Base-by-base conservation (phyloP, 2,888 invertebrate genomes). In the Drosophila tanythrix region DNA sequence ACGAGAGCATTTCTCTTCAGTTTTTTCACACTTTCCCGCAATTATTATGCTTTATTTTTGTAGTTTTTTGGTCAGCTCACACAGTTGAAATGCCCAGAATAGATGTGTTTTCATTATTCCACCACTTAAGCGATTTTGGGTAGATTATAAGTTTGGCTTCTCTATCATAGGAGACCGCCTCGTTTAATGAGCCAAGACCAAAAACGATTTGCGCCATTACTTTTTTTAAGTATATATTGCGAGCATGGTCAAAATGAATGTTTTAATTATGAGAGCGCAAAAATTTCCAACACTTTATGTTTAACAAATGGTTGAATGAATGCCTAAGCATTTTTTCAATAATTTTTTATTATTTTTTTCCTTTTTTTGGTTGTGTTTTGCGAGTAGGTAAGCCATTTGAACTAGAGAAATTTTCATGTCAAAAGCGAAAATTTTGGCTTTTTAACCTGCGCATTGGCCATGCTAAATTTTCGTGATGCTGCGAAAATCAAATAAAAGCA, bases 381-480 rank as follows among this genome's bases (percentile, higher is more conserved):
- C 21, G 40, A 40, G 31, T 57, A 46, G 38, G n/a, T 46, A 53
- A 57, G 31, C 29, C 21, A 48, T 43, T 55, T 43, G 55, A 59
- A 57, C 57, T 43, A 56, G 69, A 69, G 70, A 79, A 79, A 82
- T 79, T 79, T 80, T 71, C 83, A 82, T 79, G 83, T 75, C 83
- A 80, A 82, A 83, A 80, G 64, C 70, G 52, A 68, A 51, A 74
- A 61, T 35, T 67, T 68, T 57, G 70, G 61, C 66, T 63, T 71
- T 74, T 69, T 63, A 62, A 68, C 84, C 72, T 80, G 62, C 58
- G 51, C 79, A 81, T 82, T 82, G 69, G 81, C 66, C 70, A 82
- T 82, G 85, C 82, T 76, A 85, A 82, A 84, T 82, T 79, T 82
- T 76, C 82, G 76, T 85, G 85, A 82, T 82, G 84, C 82, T 81